These are phyloP conservation scores for Cottoperca gobio DNA, from an alignment of 2,797 vertebrate species.

Conservation along the genomic window DNA sequence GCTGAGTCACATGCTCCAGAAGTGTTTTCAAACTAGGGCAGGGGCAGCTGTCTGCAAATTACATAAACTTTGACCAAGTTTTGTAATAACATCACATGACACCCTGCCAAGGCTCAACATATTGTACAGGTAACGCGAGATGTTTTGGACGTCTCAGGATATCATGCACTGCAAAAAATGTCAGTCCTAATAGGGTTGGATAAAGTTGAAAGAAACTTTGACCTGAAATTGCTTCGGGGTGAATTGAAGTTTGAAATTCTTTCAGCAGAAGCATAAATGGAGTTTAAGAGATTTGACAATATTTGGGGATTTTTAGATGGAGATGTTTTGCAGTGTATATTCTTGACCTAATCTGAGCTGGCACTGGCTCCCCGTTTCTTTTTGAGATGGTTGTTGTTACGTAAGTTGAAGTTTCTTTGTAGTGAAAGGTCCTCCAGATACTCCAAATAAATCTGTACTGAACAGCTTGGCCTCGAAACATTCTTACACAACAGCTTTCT, in stretches of 20 bases:
- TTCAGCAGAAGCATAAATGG: neutral
- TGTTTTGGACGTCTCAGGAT: neutral
- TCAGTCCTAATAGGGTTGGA: neutral
- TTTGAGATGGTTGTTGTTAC: conserved; percentile 10
- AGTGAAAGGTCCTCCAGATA: conserved; percentile 28
- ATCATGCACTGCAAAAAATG: neutral
- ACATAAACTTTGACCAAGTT: conserved; percentile 33
- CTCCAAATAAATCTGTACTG: conserved; percentile 9
- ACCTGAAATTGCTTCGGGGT: neutral
- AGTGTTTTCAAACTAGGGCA: conserved; percentile 23
- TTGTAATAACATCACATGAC: conserved; percentile 19
- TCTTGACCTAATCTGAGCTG: conserved; percentile 12
- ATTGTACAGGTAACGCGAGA: neutral
- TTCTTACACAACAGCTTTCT: conserved; percentile 2
- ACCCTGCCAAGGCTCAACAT: neutral
- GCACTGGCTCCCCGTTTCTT: neutral
- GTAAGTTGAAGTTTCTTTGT: conserved; percentile 13
- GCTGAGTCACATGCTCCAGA: conserved; percentile 22
- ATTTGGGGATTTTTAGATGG: conserved; percentile 4
- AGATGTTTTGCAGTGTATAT: neutral
- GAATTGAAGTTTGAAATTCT: neutral
- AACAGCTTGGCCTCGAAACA: neutral
- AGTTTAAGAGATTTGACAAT: neutral
- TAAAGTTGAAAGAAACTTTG: neutral
- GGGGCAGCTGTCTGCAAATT: conserved; percentile 22